phyloP scores from a whole-genome alignment of 30 jellyfish, hydroid and myxozoan genomes.

The Aurelia coerulea region DNA sequence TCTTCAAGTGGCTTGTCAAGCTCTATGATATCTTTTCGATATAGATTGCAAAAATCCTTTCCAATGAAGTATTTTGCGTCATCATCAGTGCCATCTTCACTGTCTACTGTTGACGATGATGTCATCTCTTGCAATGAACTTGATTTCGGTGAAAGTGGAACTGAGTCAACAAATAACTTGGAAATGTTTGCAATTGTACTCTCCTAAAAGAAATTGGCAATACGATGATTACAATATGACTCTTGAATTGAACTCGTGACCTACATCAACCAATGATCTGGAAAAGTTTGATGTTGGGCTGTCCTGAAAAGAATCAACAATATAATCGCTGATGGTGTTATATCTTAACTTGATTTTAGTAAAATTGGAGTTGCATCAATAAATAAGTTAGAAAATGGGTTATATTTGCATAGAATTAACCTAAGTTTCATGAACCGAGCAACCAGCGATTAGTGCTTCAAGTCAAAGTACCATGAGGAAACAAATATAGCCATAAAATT shows the following conservation, averaged over 20 bases:
- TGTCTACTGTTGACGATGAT: not conserved
- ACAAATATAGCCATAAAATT: too few relatives aligned
- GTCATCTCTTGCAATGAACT: constrained; percentile 28
- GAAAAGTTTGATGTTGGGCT: too few relatives aligned
- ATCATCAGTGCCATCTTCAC: not conserved
- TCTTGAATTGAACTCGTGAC: not conserved
- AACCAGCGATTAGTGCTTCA: too few relatives aligned
- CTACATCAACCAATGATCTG: too few relatives aligned
- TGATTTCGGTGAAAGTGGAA: constrained; percentile 34
- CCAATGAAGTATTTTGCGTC: constrained; percentile 76
- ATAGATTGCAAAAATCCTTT: constrained; percentile 90
- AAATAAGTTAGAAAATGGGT: too few relatives aligned
- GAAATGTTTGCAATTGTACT: constrained; percentile 61
- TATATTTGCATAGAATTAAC: too few relatives aligned
- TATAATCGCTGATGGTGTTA: too few relatives aligned
- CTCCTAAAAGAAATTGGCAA: constrained; percentile 54
- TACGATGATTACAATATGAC: not conserved
- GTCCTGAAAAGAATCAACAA: too few relatives aligned
- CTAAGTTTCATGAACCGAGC: too few relatives aligned
- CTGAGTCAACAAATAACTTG: constrained; percentile 61
- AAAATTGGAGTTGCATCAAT: too few relatives aligned
- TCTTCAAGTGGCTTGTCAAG: constrained; percentile 88
- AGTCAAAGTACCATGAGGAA: too few relatives aligned
- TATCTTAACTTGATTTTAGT: too few relatives aligned
- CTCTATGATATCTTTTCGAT: constrained; percentile 73